A percentile compares a stretch with the other conserved stretches of the same genome.
Evolutionary conservation across 2,797 vertebrate species (phyloP).

Genomic region (Pachyuromys duprasi): DNA sequence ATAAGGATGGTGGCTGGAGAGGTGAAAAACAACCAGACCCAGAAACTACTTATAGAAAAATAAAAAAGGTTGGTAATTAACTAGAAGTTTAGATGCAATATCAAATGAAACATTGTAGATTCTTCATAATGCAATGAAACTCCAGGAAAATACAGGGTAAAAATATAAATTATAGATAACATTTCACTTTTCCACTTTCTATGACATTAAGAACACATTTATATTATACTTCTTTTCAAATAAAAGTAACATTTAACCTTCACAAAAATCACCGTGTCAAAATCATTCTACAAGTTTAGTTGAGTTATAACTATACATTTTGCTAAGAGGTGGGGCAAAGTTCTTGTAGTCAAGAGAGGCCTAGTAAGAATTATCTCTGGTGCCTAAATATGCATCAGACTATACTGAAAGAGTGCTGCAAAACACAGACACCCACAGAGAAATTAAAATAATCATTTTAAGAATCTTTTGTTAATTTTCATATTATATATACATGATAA

Average conservation of each 20-base stretch:
- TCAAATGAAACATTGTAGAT: constrained; percentile 31
- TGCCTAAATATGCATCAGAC: constrained; percentile 9
- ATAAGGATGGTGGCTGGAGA: background rate
- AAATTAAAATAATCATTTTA: constrained; percentile 1
- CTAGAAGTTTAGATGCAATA: background rate
- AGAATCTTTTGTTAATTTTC: constrained; percentile 13
- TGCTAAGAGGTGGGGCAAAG: constrained; percentile 47
- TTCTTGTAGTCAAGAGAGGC: background rate
- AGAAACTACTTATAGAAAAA: background rate
- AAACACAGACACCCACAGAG: background rate
- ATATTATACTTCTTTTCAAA: constrained; percentile 44
- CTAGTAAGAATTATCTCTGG: constrained; percentile 34
- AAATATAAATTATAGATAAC: constrained; percentile 43
- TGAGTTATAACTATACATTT: constrained; percentile 55
- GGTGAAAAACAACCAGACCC: background rate
- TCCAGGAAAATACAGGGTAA: background rate
- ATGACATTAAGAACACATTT: constrained; percentile 19
- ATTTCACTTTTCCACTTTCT: constrained; percentile 45
- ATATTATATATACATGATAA: background rate
- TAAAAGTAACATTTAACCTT: constrained; percentile 47
- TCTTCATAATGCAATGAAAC: constrained; percentile 34
- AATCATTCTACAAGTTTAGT: constrained; percentile 19
- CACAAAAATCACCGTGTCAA: constrained; percentile 15
- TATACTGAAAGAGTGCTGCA: background rate
- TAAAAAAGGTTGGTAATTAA: background rate